phyloP scores from a whole-genome alignment of 2,797 vertebrate genomes.

The Lacerta viridis region DNA sequence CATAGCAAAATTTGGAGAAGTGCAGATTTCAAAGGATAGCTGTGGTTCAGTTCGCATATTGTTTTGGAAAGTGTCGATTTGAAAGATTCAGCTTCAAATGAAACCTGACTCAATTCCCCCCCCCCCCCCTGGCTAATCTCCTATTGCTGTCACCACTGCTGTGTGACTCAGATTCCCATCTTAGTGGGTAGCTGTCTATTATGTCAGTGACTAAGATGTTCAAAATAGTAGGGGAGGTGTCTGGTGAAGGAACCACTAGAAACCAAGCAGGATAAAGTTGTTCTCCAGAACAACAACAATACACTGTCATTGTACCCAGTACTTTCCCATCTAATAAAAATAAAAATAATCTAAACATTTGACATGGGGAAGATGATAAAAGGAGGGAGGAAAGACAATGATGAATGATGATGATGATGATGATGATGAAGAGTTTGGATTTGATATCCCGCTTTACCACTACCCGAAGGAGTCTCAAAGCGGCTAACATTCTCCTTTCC shows the following conservation, averaged over 20 bases:
- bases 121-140: background rate
- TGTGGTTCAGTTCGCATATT: too few relatives aligned
- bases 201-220: background rate
- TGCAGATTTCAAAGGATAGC: too few relatives aligned
- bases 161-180: background rate
- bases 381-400: background rate
- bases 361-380: background rate
- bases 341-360: background rate
- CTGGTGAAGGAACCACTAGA: background rate
- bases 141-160: background rate
- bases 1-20: too few relatives aligned
- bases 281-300: background rate
- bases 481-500: too few relatives aligned
- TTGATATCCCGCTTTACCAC: too few relatives aligned
- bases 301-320: background rate
- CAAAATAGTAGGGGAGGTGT: background rate
- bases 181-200: background rate
- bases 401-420: too few relatives aligned
- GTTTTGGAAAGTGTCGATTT: too few relatives aligned
- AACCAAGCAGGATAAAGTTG: background rate
- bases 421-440: too few relatives aligned
- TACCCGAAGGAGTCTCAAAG: too few relatives aligned
- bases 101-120: too few relatives aligned
- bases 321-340: background rate
- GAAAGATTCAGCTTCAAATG: too few relatives aligned